Evolutionary conservation across 2,797 vertebrate species (phyloP).

Genomic region (Spinus pinus): DNA sequence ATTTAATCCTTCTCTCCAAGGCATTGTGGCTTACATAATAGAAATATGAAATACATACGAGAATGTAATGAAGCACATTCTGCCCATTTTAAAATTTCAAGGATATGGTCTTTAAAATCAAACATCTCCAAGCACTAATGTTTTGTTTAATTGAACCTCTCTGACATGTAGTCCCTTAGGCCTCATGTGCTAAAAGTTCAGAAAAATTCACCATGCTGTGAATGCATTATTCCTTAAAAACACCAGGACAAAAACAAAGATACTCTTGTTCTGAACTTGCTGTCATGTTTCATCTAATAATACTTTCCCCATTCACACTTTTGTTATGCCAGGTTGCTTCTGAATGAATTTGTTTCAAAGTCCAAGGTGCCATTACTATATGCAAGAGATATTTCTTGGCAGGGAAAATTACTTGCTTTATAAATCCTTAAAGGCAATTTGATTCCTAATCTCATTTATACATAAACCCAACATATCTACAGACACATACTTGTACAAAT

Average conservation of each 20-base stretch:
- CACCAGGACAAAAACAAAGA: neutral
- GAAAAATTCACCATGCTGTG: neutral
- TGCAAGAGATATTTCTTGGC: neutral
- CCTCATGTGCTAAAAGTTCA: neutral
- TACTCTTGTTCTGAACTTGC: neutral
- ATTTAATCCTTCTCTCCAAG: neutral
- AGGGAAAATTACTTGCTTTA: neutral
- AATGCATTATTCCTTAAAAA: conserved; percentile 18
- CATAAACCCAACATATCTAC: fast-evolving
- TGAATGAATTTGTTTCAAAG: conserved; percentile 30
- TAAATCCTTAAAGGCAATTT: neutral
- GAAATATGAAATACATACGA: neutral
- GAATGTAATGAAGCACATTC: neutral
- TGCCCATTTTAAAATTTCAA: conserved; percentile 12
- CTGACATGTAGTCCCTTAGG: neutral
- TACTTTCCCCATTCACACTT: neutral
- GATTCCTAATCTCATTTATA: neutral
- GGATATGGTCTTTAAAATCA: neutral
- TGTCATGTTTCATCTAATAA: conserved; percentile 15
- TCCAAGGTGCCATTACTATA: neutral
- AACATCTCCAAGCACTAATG: neutral
- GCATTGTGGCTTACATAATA: neutral
- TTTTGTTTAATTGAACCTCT: conserved; percentile 45
- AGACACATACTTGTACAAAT: no score
- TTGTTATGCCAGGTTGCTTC: neutral